Base-by-base conservation (phyloP, 2,888 invertebrate genomes). In the Resseliella maxima region DNA sequence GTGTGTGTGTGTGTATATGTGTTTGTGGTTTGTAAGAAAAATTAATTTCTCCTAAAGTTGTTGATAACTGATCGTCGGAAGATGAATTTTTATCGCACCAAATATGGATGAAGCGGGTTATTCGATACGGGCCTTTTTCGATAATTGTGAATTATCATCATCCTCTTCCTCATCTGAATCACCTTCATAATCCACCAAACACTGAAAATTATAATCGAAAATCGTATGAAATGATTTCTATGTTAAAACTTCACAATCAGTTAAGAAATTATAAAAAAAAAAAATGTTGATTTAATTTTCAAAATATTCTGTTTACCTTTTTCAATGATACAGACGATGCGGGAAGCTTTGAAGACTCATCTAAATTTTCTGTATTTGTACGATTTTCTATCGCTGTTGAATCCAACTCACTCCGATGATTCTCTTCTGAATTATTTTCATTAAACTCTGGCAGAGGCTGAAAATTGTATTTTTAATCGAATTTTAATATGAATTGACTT, bases 141-240 rank as follows among this genome's bases (percentile, higher is more conserved):
- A 90, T 89, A 90, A 89, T 87, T 91, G 91, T 87, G 90, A 88
- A 83, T 88, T 88, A 46, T 90, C 90, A 46, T 95, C 94, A 88
- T 96, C 96, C 87, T 97, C 97, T 87, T 97, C 97, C 89, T 98
- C 98, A 89, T 99, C 98, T 0, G 98, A 98, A 92, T 99, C 98
- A 87, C 97, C 98, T 90, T 99, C 98, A 90, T 99, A 99, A 92
- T 99, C 99, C 88, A 99, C 99, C 89, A 99, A 93, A 64, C 64
- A 86, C 86, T 86, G 64, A 24, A 72, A 36, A 0, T 21, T 85
- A 27, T 5, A 72, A 15, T 72, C 18, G 12, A 41, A 31, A 72
- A 31, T 59, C 18, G 5, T 50, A n/a, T n/a, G 45, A 45, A 45
- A 5, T n/a, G n/a, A 45, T 10, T 45, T 10, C 45, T 45, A 5